phyloP scores from a whole-genome alignment of 2,113 vertebrate genomes.

The Megalops atlanticus region DNA sequence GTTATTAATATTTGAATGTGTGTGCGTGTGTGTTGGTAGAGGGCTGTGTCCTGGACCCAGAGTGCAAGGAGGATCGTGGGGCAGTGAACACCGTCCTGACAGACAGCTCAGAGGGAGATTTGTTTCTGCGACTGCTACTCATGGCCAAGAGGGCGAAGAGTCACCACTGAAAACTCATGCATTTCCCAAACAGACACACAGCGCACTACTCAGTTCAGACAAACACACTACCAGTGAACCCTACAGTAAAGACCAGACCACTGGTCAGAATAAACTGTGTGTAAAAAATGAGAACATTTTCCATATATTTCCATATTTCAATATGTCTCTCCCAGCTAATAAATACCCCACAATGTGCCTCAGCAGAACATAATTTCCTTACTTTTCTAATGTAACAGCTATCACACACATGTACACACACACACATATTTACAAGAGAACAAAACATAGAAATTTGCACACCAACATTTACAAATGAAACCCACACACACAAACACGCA shows the following conservation, averaged over 20 bases:
- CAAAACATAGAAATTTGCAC: too few relatives aligned
- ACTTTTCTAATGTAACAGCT: too few relatives aligned
- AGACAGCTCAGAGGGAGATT: constrained; percentile 70
- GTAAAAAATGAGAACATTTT: background rate
- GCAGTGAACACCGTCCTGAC: constrained; percentile 59
- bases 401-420: too few relatives aligned
- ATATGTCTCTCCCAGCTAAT: background rate
- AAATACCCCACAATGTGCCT: too few relatives aligned
- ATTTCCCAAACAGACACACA: background rate
- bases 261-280: background rate
- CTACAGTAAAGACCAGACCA: background rate
- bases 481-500: too few relatives aligned
- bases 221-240: too few relatives aligned
- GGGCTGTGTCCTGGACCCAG: constrained; percentile 71
- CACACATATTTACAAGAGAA: too few relatives aligned
- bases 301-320: background rate
- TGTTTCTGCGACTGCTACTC: constrained; percentile 84
- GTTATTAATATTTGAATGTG: too few relatives aligned
- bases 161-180: constrained; percentile 66
- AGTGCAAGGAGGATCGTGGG: constrained; percentile 69
- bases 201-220: too few relatives aligned
- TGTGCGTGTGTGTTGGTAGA: constrained; percentile 63
- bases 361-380: too few relatives aligned
- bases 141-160: constrained; percentile 67
- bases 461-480: too few relatives aligned